Base-by-base conservation (phyloP, 2,888 invertebrate species). In the Torymus auratus region DNA sequence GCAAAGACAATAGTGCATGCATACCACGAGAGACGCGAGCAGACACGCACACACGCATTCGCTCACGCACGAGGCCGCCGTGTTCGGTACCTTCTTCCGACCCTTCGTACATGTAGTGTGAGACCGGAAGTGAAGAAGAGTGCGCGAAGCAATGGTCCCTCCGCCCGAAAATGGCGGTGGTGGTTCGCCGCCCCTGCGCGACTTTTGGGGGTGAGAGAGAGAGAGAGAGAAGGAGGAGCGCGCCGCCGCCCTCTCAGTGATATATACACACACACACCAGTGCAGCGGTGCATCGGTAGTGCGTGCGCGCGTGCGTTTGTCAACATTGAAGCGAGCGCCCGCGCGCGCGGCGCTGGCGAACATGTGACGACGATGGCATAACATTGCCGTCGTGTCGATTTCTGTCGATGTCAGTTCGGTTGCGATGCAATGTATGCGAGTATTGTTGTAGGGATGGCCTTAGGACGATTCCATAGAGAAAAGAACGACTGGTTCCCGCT, bases 151-250 rank as follows among this genome's bases (percentile, higher is more conserved):
- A 65, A 58, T 65, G 78, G 71, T 56, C 70, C 80, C 60, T 56
- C 55, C 69, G 73, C 67, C 75, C 80, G 75, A 80, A 80, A 80
- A 80, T 80, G 80, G 80, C 80, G 76, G 28, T 76, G 53, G 58
- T 55, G 53, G 58, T 55, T 65, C 58, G 58, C 65, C 41, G 65
- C 62, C 58, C 56, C 41, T 41, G 41, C 41, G 41, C 62, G 52
- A 28, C 28, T 58, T 56, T 56, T 61, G 60, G 28, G 20, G 23
- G 53, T 41, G 41, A 41, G 41, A 41, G 41, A 41, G 41, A 41
- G 41, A 28, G 41, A 41, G 41, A 28, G 41, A 41, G 41, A 7
- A 41, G 41, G 7, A 41, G 41, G 7, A 41, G 41, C 41, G 41
- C 41, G 41, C 60, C 70, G 53, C 58, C 65, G 65, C 50, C 28